These are phyloP conservation scores for Crotalus viridis DNA, from an alignment of 2,113 vertebrate species.

Conservation along the genomic window DNA sequence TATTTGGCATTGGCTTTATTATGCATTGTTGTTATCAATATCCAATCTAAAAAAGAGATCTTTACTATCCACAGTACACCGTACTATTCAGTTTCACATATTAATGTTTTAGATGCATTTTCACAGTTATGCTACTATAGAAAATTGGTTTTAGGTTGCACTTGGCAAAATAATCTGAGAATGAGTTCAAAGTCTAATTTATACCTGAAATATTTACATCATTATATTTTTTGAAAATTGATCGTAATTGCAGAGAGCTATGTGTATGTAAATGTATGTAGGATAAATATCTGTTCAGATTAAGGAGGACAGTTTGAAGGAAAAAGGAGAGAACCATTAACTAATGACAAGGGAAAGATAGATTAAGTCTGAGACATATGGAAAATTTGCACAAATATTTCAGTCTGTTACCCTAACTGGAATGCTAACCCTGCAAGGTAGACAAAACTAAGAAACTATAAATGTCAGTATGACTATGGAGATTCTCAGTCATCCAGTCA, in stretches of 20 bases:
- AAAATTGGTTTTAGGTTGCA: not conserved
- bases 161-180: not conserved
- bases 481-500: too few relatives aligned
- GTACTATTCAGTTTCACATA: not conserved
- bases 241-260: not conserved
- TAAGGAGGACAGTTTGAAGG: not conserved
- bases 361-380: not conserved
- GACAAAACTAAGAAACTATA: not conserved
- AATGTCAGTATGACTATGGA: not conserved
- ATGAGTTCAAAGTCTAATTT: constrained; percentile 9
- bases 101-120: not conserved
- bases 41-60: not conserved
- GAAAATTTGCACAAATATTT: not conserved
- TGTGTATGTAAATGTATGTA: constrained; percentile 3
- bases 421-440: not conserved
- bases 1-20: not conserved
- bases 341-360: not conserved
- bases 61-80: not conserved
- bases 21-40: not conserved
- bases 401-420: not conserved
- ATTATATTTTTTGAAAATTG: constrained; percentile 3
- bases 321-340: not conserved
- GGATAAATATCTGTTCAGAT: constrained; percentile 5
- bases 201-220: constrained; percentile 3
- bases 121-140: not conserved